Evolutionary conservation across 2,113 vertebrate genomes (phyloP).

Genomic region (Tachysurus vachellii): DNA sequence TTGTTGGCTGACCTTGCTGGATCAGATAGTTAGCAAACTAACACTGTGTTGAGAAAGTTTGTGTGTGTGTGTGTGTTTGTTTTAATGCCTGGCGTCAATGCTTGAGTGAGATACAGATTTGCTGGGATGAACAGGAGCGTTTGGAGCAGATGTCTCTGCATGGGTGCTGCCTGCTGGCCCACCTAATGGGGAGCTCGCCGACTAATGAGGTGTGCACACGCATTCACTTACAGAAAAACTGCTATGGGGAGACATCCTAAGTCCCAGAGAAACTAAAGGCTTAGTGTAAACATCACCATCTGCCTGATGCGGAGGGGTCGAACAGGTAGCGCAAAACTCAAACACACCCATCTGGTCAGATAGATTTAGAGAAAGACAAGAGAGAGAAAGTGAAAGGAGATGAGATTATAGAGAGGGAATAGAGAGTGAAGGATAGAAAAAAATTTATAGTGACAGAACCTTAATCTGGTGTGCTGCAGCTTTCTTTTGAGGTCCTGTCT

Average conservation of each 20-base stretch:
- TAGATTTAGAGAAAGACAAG: background rate
- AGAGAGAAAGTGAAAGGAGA: background rate
- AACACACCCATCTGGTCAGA: conserved; percentile 46
- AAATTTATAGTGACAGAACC: conserved; percentile 6
- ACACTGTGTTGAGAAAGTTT: conserved; percentile 3
- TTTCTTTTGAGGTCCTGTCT: conserved; percentile 19
- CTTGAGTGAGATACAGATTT: conserved; percentile 30
- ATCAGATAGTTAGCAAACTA: background rate
- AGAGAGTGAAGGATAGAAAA: background rate
- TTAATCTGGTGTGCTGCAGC: background rate
- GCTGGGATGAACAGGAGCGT: conserved; percentile 37
- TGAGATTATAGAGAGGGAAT: background rate
- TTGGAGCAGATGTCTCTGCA: conserved; percentile 48
- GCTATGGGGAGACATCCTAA: conserved; percentile 36
- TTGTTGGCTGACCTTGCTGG: conserved; percentile 41
- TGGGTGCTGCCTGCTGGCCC: conserved; percentile 23
- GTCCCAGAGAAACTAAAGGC: conserved; percentile 42
- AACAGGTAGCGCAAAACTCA: conserved; percentile 50
- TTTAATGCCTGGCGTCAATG: conserved; percentile 32
- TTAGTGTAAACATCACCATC: conserved; percentile 53
- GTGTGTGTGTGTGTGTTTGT: background rate
- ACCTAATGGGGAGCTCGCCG: conserved; percentile 28
- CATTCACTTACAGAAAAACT: conserved; percentile 35
- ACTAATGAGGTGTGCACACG: conserved; percentile 48
- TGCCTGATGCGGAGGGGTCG: conserved; percentile 43